Evolutionary conservation across 2,888 invertebrate species (phyloP), one percentile per base, ranked within the genome.

Genomic region (Thecocarcelia acutangulata): DNA sequence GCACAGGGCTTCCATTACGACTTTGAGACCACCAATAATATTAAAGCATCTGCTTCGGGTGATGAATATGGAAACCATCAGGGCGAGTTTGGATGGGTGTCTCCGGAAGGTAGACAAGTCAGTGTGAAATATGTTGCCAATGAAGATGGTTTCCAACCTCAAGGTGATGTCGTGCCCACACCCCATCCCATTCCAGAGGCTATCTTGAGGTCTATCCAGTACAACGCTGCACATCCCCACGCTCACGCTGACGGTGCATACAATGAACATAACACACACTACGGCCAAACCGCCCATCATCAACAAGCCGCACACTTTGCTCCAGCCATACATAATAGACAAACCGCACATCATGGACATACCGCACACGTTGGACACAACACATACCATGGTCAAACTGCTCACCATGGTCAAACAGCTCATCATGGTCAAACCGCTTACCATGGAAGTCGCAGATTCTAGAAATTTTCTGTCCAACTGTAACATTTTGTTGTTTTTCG

Each of bases 211-310:
- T 64, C 86, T 17, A 85, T 93, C 24, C 91, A 92, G 84, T 93
- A 91, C 90, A 92, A 88, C 85, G 90, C 87, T 84, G 87, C 89
- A 58, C 91, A 92, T 84, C 87, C 89, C 48, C 91, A 85, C n/a
- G n/a, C n/a, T n/a, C n/a, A n/a, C n/a, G 69, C 76, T 37, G 83
- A 81, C 3, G 6, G 28, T 28, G 68, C 8, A 50, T 64, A 4
- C 46, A 70, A 44, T n/a, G n/a, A n/a, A n/a, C n/a, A n/a, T n/a
- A n/a, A n/a, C n/a, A n/a, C n/a, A n/a, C n/a, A n/a, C n/a, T n/a
- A n/a, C n/a, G n/a, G n/a, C n/a, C n/a, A n/a, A n/a, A 3, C 40
- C 0, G 13, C 13, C 17, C 8, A n/a, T n/a, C n/a, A n/a, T n/a
- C n/a, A n/a, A n/a, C n/a, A n/a, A n/a, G n/a, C n/a, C n/a, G n/a